phyloP scores from a whole-genome alignment of 2,113 vertebrate genomes.

The Macroglossus sobrinus region DNA sequence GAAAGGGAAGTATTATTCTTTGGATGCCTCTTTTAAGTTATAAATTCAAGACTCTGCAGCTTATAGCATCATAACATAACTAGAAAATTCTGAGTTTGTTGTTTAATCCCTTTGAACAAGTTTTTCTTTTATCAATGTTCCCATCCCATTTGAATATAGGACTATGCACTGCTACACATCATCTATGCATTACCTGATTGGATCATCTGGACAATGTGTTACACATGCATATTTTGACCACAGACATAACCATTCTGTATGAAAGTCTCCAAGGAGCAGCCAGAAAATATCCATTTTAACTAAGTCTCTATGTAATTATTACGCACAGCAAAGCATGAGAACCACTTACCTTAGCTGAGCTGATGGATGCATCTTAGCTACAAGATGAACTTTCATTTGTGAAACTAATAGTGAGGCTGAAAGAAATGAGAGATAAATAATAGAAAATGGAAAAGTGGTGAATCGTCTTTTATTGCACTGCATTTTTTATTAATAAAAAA shows the following conservation, averaged over 20 bases:
- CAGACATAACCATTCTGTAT: background rate
- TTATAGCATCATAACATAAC: background rate
- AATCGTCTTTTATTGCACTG: background rate
- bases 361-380: background rate
- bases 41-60: background rate
- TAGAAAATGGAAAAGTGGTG: background rate
- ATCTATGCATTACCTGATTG: background rate
- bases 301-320: background rate
- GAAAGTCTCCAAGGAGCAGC: background rate
- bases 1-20: background rate
- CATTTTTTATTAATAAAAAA: background rate
- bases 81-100: background rate
- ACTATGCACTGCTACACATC: background rate
- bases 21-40: background rate
- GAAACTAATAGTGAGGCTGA: background rate
- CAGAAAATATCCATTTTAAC: background rate
- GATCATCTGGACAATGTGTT: background rate
- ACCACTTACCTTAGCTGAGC: background rate
- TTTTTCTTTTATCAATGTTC: background rate
- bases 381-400: background rate
- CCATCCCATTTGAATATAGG: background rate
- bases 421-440: background rate
- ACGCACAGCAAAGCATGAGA: background rate
- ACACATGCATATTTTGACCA: background rate
- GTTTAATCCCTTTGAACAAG: background rate